phyloP scores from a whole-genome alignment of 2,888 invertebrate species.

The Agonopterix heracliana region DNA sequence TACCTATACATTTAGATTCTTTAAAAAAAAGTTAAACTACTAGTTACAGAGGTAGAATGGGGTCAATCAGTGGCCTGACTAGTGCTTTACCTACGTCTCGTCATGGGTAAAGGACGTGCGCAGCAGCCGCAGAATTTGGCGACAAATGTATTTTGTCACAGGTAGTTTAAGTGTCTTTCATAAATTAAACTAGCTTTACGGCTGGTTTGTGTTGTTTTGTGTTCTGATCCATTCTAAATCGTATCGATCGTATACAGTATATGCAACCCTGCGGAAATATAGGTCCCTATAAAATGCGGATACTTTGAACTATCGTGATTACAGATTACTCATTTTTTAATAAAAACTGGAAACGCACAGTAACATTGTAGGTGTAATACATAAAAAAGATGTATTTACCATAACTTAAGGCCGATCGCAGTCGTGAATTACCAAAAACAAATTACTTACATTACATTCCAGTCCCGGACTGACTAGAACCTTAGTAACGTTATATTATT shows the following conservation, averaged over 20 bases:
- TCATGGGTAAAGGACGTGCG: background rate
- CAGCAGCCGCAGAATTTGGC: background rate
- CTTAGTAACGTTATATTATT: background rate
- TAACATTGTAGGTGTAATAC: background rate
- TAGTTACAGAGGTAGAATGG: too few species aligned
- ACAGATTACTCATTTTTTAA: background rate
- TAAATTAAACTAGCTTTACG: background rate
- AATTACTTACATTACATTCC: background rate
- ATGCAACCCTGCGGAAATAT: background rate
- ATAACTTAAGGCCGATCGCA: background rate
- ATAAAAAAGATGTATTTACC: background rate
- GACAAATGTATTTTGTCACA: background rate
- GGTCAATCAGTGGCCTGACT: background rate
- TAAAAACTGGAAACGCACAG: background rate
- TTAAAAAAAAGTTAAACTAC: too few species aligned
- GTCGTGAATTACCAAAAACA: background rate
- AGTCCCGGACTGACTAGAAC: background rate
- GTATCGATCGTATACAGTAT: too few species aligned
- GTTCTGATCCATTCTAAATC: background rate
- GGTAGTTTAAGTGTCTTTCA: background rate
- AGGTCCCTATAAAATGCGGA: background rate
- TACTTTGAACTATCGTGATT: background rate
- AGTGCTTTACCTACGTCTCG: background rate
- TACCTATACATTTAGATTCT: too few species aligned
- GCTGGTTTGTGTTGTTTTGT: background rate